Base-by-base conservation (phyloP, 2,888 invertebrate genomes). In the Cataglyphis rosenhaueri region DNA sequence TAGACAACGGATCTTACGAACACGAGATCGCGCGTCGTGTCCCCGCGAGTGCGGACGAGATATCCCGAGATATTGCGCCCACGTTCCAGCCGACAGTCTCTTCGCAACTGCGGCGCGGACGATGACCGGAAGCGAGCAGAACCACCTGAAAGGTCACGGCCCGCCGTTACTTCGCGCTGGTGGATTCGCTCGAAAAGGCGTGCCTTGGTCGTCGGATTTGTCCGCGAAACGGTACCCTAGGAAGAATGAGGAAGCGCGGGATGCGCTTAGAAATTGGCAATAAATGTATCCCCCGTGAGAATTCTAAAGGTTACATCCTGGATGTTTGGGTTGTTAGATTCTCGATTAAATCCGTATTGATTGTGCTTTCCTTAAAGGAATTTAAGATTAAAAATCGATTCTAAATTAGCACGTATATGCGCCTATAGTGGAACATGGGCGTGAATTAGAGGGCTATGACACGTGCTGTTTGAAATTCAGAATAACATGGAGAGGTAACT, bases 41-140 rank as follows among this genome's bases (percentile, higher is more conserved):
- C 65, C 76, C 81, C 64, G 25, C 38, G 32, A 62, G 52, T 38
- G 68, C 76, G 65, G 35, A 41, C 65, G 78, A 85, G 76, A 59
- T 78, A 84, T 71, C 38, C 44, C 68, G 61, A 73, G 48, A 32
- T 65, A 82, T 81, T 35, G 84, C 64, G 68, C 76, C 76, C 66
- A 71, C 75, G 59, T 52, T 52, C n/a, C 70, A 73, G 83, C 83
- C 85, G 82, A 78, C 76, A 59, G 29, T 82, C 85, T 76, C 61
- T 62, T 71, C 55, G 68, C 32, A 52, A 44, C 62, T 57, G 61
- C 76, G 68, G 57, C 38, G 57, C 44, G 86, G 78, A 52, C 86
- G 86, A 84, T 86, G 86, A 82, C 79, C 84, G 81, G 81, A 71
- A 64, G 74, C 74, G 64, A 57, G 79, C 38, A 44, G 76, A 82